Evolutionary conservation across 53 echinoderm and acorn worm species (phyloP).

Genomic region (Temnopleurus reevesii): DNA sequence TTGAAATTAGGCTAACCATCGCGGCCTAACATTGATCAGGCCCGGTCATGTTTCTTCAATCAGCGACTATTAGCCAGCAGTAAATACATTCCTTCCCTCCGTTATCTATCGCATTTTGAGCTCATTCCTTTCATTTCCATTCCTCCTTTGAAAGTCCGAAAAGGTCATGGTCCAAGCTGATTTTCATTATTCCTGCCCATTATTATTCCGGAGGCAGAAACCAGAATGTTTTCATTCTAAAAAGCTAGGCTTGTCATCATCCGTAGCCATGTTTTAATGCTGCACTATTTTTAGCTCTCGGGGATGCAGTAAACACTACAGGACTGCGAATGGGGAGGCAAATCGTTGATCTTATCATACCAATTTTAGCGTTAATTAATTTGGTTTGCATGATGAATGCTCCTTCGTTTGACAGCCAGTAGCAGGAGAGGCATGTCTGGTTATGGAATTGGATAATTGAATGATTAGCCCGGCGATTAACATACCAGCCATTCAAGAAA

Average conservation of each 20-base stretch:
- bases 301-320: neutral
- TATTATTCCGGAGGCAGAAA: conserved; percentile 26
- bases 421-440: neutral
- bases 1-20: conserved; percentile 27
- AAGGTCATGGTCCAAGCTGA: conserved; percentile 9
- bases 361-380: conserved; percentile 25
- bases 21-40: neutral
- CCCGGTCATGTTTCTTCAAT: neutral
- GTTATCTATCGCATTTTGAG: conserved; percentile 3
- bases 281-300: neutral
- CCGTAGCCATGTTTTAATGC: neutral
- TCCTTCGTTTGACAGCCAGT: neutral
- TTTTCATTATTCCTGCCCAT: conserved; percentile 40
- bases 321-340: neutral
- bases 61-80: neutral
- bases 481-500: neutral
- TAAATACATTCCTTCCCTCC: conserved; percentile 1
- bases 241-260: conserved; percentile 19
- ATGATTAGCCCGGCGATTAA: neutral
- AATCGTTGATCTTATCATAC: conserved; percentile 19
- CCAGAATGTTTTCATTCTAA: conserved; percentile 26
- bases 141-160: conserved; percentile 16
- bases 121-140: conserved; percentile 21
- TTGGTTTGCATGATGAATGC: conserved; percentile 12
- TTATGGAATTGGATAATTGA: neutral